These are phyloP conservation scores for Typhlichthys eigenmanni DNA, from an alignment of 2,797 vertebrate genomes.

Conservation along the genomic window DNA sequence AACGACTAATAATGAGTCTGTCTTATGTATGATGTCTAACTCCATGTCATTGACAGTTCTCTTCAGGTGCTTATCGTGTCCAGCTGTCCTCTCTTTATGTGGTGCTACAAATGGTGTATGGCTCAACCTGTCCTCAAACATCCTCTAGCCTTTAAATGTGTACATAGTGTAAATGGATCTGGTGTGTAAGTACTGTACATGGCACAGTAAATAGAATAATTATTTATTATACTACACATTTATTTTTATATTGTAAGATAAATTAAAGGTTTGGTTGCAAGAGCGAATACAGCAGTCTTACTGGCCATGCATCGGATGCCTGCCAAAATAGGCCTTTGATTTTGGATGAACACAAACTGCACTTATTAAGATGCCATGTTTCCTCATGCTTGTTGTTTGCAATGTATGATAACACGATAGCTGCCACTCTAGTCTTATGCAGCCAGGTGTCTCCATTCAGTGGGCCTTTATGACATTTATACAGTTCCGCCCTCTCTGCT, in stretches of 20 bases:
- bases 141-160: conserved; percentile 51
- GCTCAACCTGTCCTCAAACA: conserved; percentile 29
- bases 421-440: conserved; percentile 3
- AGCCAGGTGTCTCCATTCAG: conserved; percentile 38
- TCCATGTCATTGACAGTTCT: conserved; percentile 11
- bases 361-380: conserved; percentile 19
- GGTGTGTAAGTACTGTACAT: conserved; percentile 75
- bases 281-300: conserved; percentile 15
- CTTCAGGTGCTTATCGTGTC: conserved; percentile 34
- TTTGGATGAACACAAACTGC: conserved; percentile 7
- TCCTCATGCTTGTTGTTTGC: conserved; percentile 9
- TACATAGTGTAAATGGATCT: conserved; percentile 70
- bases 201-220: conserved; percentile 43
- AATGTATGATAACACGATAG: conserved; percentile 1
- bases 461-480: background rate
- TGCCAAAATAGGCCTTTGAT: conserved; percentile 39
- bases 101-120: conserved; percentile 54
- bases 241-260: conserved; percentile 72
- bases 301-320: conserved; percentile 18
- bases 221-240: conserved; percentile 76
- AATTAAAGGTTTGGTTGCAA: conserved; percentile 48
- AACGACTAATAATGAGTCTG: background rate
- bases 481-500: background rate
- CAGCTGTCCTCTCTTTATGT: conserved; percentile 24
- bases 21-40: conserved; percentile 19